Percentiles rank a stretch among this genome's conserved stretches.
These are phyloP conservation scores for Cervus canadensis DNA, from an alignment of 2,113 vertebrate genomes.

Conservation along the genomic window DNA sequence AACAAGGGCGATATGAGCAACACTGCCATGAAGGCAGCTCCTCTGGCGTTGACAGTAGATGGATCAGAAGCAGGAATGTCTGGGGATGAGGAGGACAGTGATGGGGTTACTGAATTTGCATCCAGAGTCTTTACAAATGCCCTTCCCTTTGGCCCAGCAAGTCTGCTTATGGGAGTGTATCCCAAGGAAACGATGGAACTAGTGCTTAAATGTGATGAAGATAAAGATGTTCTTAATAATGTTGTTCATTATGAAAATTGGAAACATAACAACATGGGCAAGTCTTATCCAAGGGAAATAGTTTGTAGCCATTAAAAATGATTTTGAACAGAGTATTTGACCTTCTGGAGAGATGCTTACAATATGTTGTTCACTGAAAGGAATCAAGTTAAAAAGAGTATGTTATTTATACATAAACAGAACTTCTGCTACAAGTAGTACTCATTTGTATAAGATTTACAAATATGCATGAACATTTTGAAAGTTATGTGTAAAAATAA, in stretches of 20 bases:
- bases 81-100: not conserved
- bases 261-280: not conserved
- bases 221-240: not conserved
- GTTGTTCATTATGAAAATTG: not conserved
- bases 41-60: not conserved
- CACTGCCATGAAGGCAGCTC: accelerated
- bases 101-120: not conserved
- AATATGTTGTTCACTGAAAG: not conserved
- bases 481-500: not conserved
- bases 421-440: not conserved
- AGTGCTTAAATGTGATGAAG: not conserved
- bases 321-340: not conserved
- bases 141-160: not conserved
- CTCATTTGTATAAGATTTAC: not conserved
- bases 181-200: not conserved
- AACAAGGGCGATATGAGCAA: not conserved
- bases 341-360: not conserved
- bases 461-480: not conserved
- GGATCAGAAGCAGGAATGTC: not conserved
- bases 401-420: not conserved
- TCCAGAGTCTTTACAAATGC: not conserved
- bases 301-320: not conserved
- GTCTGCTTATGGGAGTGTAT: not conserved
- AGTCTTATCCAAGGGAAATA: not conserved
- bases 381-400: not conserved